Evolutionary conservation across 2,888 invertebrate species (phyloP), one percentile per base, ranked within the genome.

Genomic region (Ormyrus labotus): DNA sequence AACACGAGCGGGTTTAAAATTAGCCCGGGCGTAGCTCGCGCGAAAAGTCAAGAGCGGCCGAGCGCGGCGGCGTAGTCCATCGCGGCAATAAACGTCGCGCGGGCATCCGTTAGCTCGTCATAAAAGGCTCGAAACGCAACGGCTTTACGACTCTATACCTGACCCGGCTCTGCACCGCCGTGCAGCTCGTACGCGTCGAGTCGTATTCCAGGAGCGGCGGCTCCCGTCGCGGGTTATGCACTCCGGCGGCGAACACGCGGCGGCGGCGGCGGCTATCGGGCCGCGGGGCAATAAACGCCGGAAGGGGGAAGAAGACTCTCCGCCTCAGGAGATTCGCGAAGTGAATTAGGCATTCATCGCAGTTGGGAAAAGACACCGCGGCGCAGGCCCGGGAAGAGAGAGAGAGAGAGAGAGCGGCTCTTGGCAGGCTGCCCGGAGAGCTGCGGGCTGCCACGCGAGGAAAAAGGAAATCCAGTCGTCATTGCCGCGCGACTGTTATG

Each of bases 281-380:
- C n/a, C n/a, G 34, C 6, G 11, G 11, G 34, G 61, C 61, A 71
- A 73, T 73, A 74, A 69, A 61, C 50, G 45, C n/a, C 51, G 64
- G 47, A 64, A 63, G 34, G 34, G 34, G 34, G 4, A 57, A 69
- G 68, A 78, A 78, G 61, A 78, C 48, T 61, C 48, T 61, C 48
- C 60, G n/a, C n/a, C 45, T 34, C 6, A 34, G 55, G 51, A 34
- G 55, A 19, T 10, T 13, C 47, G 61, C 55, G 9, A 61, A 63
- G 69, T 79, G 74, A 79, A 77, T 77, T 81, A 77, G 58, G 63
- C 67, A 76, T 71, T 76, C 76, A 75, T 71, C 64, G 77, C 57
- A n/a, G 63, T 9, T 60, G 51, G 51, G 61, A 63, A 34, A 60
- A 34, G 34, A 34, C 34, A 34, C 19, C 0, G 19, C 19, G 76